Evolutionary conservation across 2,113 vertebrate genomes (phyloP).

Genomic region (Paralichthys olivaceus): DNA sequence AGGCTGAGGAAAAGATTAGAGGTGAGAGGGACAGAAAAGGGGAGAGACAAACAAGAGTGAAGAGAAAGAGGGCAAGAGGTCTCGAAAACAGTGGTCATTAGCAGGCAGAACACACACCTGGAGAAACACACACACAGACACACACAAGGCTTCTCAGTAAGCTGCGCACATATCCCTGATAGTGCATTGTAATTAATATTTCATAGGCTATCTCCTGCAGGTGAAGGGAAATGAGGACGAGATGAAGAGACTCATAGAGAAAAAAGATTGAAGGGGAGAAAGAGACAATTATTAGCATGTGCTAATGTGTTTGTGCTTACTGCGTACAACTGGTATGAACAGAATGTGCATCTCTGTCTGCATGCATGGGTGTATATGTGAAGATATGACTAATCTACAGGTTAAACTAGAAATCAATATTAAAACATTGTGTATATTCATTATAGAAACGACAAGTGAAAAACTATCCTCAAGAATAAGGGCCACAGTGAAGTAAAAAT

Average conservation of each 20-base stretch:
- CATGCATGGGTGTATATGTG: neutral
- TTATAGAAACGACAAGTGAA: too few species aligned
- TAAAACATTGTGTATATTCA: neutral
- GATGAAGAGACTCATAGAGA: slow-evolving; percentile 7
- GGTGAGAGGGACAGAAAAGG: slow-evolving; percentile 42
- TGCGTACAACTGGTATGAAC: neutral
- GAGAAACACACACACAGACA: slow-evolving; percentile 31
- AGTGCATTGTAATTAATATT: slow-evolving; percentile 75
- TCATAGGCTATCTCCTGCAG: slow-evolving; percentile 68
- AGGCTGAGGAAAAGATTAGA: slow-evolving; percentile 46
- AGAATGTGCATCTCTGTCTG: neutral
- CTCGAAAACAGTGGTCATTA: slow-evolving; percentile 71
- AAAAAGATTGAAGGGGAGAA: slow-evolving; percentile 31
- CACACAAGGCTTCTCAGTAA: slow-evolving; percentile 53
- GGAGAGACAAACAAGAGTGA: slow-evolving; percentile 45
- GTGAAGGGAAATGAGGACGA: slow-evolving; percentile 54
- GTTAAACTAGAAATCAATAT: neutral
- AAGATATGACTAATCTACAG: neutral
- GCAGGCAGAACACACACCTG: slow-evolving; percentile 67
- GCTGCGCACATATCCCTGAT: slow-evolving; percentile 66
- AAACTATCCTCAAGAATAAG: too few species aligned
- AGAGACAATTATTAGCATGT: neutral
- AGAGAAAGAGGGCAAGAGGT: slow-evolving; percentile 68
- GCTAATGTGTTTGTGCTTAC: neutral
- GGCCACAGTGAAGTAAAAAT: too few species aligned